Evolutionary conservation across 2,797 vertebrate species (phyloP).

Genomic region (Lerista edwardsae): DNA sequence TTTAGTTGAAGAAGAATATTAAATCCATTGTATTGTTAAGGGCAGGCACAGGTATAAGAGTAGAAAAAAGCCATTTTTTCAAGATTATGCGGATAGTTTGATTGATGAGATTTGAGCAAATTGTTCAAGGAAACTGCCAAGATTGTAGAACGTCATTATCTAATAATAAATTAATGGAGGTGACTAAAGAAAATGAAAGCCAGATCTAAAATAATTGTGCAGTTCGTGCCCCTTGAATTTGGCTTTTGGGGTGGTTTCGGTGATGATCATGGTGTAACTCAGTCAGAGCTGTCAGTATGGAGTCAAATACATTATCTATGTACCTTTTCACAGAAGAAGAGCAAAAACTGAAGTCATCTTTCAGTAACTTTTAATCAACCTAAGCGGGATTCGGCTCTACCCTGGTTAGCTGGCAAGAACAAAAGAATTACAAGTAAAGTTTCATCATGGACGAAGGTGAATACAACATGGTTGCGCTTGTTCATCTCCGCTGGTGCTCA

Average conservation of each 20-base stretch:
- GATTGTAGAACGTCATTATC: slow-evolving; percentile 27
- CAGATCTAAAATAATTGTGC: slow-evolving; percentile 45
- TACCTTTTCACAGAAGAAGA: slow-evolving; percentile 49
- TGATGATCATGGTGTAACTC: slow-evolving; percentile 49
- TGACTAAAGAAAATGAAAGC: slow-evolving; percentile 43
- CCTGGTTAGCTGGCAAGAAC: slow-evolving; percentile 2
- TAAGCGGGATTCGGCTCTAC: slow-evolving; percentile 38
- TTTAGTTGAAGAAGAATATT: slow-evolving; percentile 42
- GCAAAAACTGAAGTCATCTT: slow-evolving; percentile 48
- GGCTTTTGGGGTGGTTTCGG: no score
- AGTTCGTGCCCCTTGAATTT: slow-evolving; percentile 4
- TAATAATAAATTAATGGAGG: slow-evolving; percentile 46
- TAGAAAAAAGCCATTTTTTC: slow-evolving; percentile 32
- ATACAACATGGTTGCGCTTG: slow-evolving; percentile 1
- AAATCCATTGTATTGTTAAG: slow-evolving; percentile 28
- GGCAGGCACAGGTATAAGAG: not conserved
- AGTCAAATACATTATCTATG: slow-evolving; percentile 40
- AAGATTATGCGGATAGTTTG: slow-evolving; percentile 45
- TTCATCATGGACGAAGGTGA: not conserved
- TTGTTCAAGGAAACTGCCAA: slow-evolving; percentile 26
- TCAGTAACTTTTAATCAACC: slow-evolving; percentile 44
- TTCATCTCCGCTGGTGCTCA: not conserved
- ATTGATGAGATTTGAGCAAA: slow-evolving; percentile 45
- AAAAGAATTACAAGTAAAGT: not conserved
- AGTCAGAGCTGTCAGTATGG: slow-evolving; percentile 30